phyloP scores from a whole-genome alignment of 2,888 invertebrate genomes.

The Marasmarcha lunaedactyla region DNA sequence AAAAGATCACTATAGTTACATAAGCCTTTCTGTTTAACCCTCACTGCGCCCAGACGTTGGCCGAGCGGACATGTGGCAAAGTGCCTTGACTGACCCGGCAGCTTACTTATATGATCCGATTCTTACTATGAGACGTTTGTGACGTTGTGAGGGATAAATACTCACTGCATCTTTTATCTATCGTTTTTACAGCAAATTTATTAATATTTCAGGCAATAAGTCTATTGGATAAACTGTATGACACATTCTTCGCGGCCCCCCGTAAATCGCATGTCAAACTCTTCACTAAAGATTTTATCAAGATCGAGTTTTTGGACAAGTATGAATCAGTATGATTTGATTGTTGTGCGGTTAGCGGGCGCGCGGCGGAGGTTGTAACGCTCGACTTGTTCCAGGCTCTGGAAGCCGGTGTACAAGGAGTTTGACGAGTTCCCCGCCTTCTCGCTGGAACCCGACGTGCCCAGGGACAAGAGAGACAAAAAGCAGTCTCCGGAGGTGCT shows the following conservation, averaged over 20 bases:
- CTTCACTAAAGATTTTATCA: conserved; percentile 77
- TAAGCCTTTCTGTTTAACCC: too few relatives aligned
- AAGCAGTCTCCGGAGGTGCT: conserved; percentile 29
- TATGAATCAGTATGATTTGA: conserved; percentile 36
- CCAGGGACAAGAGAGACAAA: conserved; percentile 41
- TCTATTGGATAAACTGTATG: conserved; percentile 76
- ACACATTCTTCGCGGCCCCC: conserved; percentile 61
- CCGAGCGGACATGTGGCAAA: too few relatives aligned
- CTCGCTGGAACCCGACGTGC: conserved; percentile 48
- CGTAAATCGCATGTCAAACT: conserved; percentile 70
- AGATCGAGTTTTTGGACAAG: conserved; percentile 79
- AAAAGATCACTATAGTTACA: too few relatives aligned
- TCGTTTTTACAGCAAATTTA: conserved; percentile 43
- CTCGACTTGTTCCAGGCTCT: conserved; percentile 43
- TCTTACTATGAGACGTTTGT: too few relatives aligned
- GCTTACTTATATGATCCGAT: too few relatives aligned
- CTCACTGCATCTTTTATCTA: background rate
- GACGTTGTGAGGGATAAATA: too few relatives aligned
- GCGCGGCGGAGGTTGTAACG: conserved; percentile 2
- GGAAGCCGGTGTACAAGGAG: conserved; percentile 74
- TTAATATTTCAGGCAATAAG: conserved; percentile 70
- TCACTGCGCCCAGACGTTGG: too few relatives aligned
- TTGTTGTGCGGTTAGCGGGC: background rate
- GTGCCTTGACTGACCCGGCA: too few relatives aligned
- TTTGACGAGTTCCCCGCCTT: conserved; percentile 74